Conservation (phyloP, 2,888 invertebrate species). For the Athrips mouffetella region DNA sequence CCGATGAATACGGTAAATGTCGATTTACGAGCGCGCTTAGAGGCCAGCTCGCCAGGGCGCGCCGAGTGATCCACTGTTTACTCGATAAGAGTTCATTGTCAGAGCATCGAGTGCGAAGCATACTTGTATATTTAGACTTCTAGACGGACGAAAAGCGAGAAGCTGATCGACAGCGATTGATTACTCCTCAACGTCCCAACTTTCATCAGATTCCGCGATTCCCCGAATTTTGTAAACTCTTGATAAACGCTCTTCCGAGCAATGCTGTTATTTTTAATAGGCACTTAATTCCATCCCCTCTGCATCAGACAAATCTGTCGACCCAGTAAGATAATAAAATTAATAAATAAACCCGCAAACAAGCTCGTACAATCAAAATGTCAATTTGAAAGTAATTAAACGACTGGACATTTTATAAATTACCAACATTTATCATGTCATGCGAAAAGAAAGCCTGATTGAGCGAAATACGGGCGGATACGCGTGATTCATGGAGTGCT, state of each 20-base stretch:
- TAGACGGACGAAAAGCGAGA: conserved; percentile 46
- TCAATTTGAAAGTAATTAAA: conserved; percentile 24
- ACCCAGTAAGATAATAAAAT: conserved; percentile 13
- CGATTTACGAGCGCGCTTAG: conserved; percentile 65
- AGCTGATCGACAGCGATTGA: conserved; percentile 36
- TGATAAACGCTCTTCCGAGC: neutral
- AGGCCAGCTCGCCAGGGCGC: conserved; percentile 62
- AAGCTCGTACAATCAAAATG: conserved; percentile 18
- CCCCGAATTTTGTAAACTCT: too few relatives aligned
- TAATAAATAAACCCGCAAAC: conserved; percentile 7
- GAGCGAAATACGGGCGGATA: conserved; percentile 16
- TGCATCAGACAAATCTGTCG: conserved; percentile 13
- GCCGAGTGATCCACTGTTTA: conserved; percentile 70
- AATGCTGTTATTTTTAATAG: neutral
- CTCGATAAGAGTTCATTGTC: conserved; percentile 73
- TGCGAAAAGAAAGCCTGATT: conserved; percentile 16
- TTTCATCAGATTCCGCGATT: neutral
- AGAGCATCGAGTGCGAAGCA: conserved; percentile 65
- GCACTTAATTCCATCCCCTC: conserved; percentile 4
- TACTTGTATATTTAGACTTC: conserved; percentile 67
- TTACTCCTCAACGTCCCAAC: conserved; percentile 8
- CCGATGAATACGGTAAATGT: conserved; percentile 54
- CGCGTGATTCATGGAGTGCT: conserved; percentile 9
- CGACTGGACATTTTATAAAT: conserved; percentile 29
- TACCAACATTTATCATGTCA: conserved; percentile 23